Base-by-base conservation (phyloP, 2,797 vertebrate species). In the Apodemus agrarius region DNA sequence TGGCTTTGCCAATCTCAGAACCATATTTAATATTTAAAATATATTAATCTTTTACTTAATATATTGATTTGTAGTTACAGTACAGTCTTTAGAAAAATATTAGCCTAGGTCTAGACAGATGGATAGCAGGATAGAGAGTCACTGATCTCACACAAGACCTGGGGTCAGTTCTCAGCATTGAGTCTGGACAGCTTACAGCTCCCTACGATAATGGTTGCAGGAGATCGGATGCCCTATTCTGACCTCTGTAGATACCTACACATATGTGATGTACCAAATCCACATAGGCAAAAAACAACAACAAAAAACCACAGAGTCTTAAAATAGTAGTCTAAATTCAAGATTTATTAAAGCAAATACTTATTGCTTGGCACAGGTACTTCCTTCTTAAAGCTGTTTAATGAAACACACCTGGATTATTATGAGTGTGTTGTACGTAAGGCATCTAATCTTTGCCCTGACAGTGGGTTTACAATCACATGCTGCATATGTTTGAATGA, bases 401-500 rank as follows among this genome's bases (percentile, higher is more conserved):
- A 65, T n/a, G 67, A 93, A 74, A 3, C 43, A 57, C 24, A 43
- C 19, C 37, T 24, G 75, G 90, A 65, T 22, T 34, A 0, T 82
- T 31, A 2, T 14, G 7, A 54, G 7, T 43, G 22, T 3, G 52
- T 3, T 46, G 17, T 76, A 31, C 29, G 57, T 89, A 72, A 49
- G 10, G 54, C 57, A 40, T 69, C 40, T 31, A 72, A 3, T 40
- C 49, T 89, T 80, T 88, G 31, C 26, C 93, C 74, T 89, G 63
- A 75, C 29, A 26, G 57, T 54, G 13, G 21, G 17, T 75, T 89
- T 91, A 17, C 17, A 67, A 8, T 91, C 22, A 57, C 7, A 13
- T 82, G 87, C 61, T 52, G 69, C 40, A 16, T 31, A 74, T 26
- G 87, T 89, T 94, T 81, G n/a, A 94, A 63, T 37, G 26, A 91